Conservation (phyloP, 2,797 vertebrate species). For the Fistularia tabacaria region DNA sequence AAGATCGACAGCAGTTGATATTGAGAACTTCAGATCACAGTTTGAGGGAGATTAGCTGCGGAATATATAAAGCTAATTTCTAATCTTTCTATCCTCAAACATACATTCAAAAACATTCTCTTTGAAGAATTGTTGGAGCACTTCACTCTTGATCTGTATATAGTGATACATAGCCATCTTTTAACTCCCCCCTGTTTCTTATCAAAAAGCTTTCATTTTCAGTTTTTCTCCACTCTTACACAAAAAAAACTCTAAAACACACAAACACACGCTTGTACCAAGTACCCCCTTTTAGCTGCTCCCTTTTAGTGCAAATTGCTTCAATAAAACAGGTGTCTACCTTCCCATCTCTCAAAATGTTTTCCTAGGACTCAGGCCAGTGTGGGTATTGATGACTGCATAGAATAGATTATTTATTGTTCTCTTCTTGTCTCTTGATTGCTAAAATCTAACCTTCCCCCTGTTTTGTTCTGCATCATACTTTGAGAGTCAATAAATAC, state of each 20-base stretch:
- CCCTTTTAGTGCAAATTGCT: slow-evolving; percentile 67
- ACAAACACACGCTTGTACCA: slow-evolving; percentile 20
- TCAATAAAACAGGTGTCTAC: slow-evolving; percentile 69
- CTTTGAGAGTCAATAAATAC: slow-evolving; percentile 40
- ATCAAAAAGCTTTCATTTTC: slow-evolving; percentile 21
- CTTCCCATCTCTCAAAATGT: slow-evolving; percentile 58
- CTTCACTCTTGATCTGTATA: too few species aligned
- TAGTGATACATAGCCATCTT: too few species aligned
- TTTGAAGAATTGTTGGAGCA: too few species aligned
- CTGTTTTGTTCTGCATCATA: slow-evolving; percentile 32
- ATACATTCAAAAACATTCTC: too few species aligned
- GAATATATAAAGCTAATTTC: too few species aligned
- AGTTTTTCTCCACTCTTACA: slow-evolving; percentile 32
- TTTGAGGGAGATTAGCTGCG: too few species aligned
- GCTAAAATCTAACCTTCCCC: not conserved
- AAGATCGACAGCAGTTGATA: too few species aligned
- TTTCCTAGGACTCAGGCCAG: slow-evolving; percentile 53
- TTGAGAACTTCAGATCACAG: too few species aligned
- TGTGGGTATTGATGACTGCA: slow-evolving; percentile 64
- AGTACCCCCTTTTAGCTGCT: slow-evolving; percentile 44
- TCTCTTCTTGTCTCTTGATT: slow-evolving; percentile 8
- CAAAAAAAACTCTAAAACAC: slow-evolving; percentile 36
- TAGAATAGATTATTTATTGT: slow-evolving; percentile 61
- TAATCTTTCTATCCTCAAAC: too few species aligned
- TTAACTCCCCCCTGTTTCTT: slow-evolving; percentile 12